These are phyloP conservation scores for Sebastes flavidus DNA, from an alignment of 2,797 vertebrate species.

Conservation along the genomic window DNA sequence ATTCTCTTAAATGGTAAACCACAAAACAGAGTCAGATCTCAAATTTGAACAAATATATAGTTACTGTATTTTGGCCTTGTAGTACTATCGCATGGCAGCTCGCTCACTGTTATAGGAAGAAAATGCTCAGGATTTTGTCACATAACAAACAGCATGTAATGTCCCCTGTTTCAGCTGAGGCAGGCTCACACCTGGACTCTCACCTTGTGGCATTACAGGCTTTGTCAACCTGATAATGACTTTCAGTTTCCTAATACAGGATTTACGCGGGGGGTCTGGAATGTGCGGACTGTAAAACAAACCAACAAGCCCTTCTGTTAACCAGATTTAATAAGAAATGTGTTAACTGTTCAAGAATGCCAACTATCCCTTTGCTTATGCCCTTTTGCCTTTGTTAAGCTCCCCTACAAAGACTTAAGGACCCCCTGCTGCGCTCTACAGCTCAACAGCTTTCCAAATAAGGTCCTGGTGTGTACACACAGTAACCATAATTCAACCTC, in stretches of 20 bases:
- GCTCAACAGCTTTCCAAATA: constrained; percentile 49
- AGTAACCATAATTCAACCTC: constrained; percentile 33
- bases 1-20: neutral
- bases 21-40: neutral
- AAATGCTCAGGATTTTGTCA: neutral
- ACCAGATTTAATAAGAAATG: constrained; percentile 45
- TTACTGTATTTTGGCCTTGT: neutral
- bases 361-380: constrained; percentile 47
- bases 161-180: neutral
- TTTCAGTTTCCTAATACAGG: constrained; percentile 44
- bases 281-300: constrained; percentile 64
- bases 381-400: constrained; percentile 43
- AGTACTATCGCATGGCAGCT: neutral
- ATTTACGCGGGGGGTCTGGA: constrained; percentile 67
- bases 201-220: constrained; percentile 23
- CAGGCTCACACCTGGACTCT: constrained; percentile 7
- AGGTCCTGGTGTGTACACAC: constrained; percentile 27
- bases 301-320: constrained; percentile 29
- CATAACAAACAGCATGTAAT: neutral
- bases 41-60: neutral
- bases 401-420: constrained; percentile 61
- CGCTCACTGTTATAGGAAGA: neutral
- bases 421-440: constrained; percentile 59
- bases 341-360: constrained; percentile 71
- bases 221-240: constrained; percentile 31